phyloP scores from a whole-genome alignment of 2,797 vertebrate genomes.

The Manis pentadactyla region DNA sequence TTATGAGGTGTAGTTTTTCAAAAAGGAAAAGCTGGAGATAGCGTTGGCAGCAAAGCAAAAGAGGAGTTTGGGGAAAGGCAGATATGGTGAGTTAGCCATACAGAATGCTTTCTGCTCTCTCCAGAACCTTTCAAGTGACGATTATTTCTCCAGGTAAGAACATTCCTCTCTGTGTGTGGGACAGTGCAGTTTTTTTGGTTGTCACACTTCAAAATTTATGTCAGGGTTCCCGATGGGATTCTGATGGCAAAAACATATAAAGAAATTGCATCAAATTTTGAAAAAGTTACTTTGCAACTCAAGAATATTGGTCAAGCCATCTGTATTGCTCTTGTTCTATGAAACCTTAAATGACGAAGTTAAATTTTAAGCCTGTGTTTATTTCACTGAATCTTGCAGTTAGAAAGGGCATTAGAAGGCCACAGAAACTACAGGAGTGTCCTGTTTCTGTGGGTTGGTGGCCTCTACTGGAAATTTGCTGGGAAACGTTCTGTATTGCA shows the following conservation, averaged over 20 bases:
- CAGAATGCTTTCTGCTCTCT: conserved; percentile 36
- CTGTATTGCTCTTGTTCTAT: conserved; percentile 8
- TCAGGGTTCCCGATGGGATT: conserved; percentile 52
- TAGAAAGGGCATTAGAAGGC: not conserved
- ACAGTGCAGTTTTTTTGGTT: conserved; percentile 16
- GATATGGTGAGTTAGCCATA: not conserved
- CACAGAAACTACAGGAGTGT: not conserved
- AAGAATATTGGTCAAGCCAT: not conserved
- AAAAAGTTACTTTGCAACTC: conserved; percentile 26
- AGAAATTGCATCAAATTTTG: conserved; percentile 6
- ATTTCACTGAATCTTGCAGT: not conserved
- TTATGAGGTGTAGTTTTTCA: conserved; percentile 6
- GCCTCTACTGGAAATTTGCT: not conserved
- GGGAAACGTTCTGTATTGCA: not conserved
- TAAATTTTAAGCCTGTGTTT: conserved; percentile 15
- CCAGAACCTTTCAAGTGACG: conserved; percentile 50
- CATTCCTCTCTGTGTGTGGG: conserved; percentile 26
- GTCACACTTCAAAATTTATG: conserved; percentile 50
- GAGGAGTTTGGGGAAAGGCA: not conserved
- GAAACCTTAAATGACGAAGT: conserved; percentile 3
- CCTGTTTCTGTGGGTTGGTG: conserved; percentile 25
- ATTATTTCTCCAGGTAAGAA: conserved; percentile 65
- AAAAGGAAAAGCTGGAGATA: not conserved
- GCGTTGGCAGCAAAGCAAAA: not conserved
- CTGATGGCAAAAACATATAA: not conserved